phyloP scores from a whole-genome alignment of 2,113 vertebrate genomes.

The Philantomba maxwellii region DNA sequence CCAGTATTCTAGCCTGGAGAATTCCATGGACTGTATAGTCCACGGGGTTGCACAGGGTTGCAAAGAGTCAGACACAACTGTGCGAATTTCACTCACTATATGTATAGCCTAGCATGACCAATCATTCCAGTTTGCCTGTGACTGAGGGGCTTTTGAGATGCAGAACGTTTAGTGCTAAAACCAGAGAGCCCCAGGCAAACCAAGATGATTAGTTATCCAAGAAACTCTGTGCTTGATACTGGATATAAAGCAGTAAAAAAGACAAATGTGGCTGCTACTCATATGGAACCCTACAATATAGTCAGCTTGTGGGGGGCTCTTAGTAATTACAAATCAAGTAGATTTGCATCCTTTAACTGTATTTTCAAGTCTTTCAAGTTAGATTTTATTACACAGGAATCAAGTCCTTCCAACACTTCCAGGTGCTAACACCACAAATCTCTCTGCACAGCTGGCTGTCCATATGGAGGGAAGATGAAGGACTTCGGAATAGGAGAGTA shows the following conservation, averaged over 20 bases:
- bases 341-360: not conserved
- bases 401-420: not conserved
- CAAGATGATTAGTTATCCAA: not conserved
- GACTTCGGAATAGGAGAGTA: conserved; percentile 26
- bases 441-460: conserved; percentile 19
- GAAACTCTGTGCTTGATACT: not conserved
- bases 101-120: not conserved
- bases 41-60: accelerated
- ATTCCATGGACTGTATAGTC: not conserved
- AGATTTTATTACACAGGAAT: not conserved
- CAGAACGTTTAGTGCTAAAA: not conserved
- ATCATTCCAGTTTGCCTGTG: not conserved
- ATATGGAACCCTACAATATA: not conserved
- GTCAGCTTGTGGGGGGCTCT: not conserved
- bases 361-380: conserved; percentile 12
- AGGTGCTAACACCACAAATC: conserved; percentile 49
- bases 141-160: not conserved
- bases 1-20: not conserved
- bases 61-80: not conserved
- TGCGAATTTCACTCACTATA: not conserved
- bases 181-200: not conserved
- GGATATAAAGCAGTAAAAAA: not conserved
- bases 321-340: conserved; percentile 8
- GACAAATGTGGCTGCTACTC: not conserved
- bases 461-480: conserved; percentile 26